Base-by-base conservation (phyloP, 2,797 vertebrate species). In the Pseudomugil tenellus region DNA sequence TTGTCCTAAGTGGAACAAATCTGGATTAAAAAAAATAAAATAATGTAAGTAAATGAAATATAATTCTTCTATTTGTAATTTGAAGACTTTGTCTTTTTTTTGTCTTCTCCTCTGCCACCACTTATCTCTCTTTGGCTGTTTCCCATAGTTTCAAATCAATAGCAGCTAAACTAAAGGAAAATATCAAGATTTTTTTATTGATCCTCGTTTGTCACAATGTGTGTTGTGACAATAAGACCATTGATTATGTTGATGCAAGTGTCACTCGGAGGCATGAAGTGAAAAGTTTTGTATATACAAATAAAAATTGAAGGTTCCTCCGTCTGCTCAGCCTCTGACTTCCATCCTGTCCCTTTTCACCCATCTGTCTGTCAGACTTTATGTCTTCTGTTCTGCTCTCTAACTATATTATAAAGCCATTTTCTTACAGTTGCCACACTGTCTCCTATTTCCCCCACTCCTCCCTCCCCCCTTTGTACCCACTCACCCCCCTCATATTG, bases 351-450 rank as follows among this genome's bases (percentile, higher is more conserved):
- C 63, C 55, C 51, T 61, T 60, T 57, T 43, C 41, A 29, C 34
- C 72, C 37, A 12, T 71, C 78, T 63, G 57, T 79, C 66, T 67
- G 58, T 85, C 84, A 76, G 56, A 80, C 77, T 76, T 29, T 49
- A 21, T 62, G 76, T 84, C 78, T 76, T 82, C 59, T 67, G 37
- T 72, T 63, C 67, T 62, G 64, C 77, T 89, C 67, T 84, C 84
- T 86, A 91, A 91, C 88, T 85, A 68, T 80, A 83, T 88, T 80
- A 91, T 81, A 83, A 89, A 90, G 67, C 77, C 81, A 85, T 90
- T 88, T 85, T 77, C 72, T 77, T 82, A 90, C 89, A 92, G 91
- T 90, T 84, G 89, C 80, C 75, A 26, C 81, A 89, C 86, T 92
- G 87, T 91, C 84, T 87, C 79, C 2, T 4, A 49, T 32, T 59